Percentiles rank a stretch among this genome's conserved stretches.
Conservation (phyloP, 2,113 vertebrate species). For the Chelonoidis abingdonii region DNA sequence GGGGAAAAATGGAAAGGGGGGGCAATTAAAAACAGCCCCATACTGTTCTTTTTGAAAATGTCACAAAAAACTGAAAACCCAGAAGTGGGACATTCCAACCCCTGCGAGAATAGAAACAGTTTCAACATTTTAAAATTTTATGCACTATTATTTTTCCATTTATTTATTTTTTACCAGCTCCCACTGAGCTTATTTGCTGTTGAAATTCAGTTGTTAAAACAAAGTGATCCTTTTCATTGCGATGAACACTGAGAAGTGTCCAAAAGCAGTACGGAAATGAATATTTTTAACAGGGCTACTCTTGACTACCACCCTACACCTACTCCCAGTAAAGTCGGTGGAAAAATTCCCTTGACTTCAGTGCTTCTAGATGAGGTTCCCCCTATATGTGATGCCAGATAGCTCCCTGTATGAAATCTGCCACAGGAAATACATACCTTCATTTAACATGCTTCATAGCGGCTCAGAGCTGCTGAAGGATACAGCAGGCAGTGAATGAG, state of each 20-base stretch:
- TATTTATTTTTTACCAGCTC: background rate
- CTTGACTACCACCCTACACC: constrained; percentile 54
- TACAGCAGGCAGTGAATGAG: background rate
- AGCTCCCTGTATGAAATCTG: background rate
- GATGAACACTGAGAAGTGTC: background rate
- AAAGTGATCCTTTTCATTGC: constrained; percentile 53
- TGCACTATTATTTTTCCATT: background rate
- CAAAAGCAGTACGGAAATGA: constrained; percentile 20
- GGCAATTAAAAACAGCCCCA: background rate
- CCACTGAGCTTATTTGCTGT: background rate
- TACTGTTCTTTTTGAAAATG: background rate
- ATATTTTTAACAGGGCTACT: constrained; percentile 19
- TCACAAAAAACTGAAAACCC: background rate
- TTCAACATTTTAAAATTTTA: constrained; percentile 25
- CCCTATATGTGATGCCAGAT: constrained; percentile 56
- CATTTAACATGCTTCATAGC: constrained; percentile 36
- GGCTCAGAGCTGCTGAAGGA: background rate
- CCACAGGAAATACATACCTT: constrained; percentile 61
- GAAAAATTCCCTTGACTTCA: constrained; percentile 55
- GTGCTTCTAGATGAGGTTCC: constrained; percentile 32
- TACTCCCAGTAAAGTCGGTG: constrained; percentile 23
- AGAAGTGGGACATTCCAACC: constrained; percentile 13
- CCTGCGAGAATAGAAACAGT: constrained; percentile 17
- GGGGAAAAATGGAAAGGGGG: background rate
- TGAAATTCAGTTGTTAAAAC: constrained; percentile 51